phyloP scores from a whole-genome alignment of 2,888 invertebrate species.

The Noctua fimbriata region DNA sequence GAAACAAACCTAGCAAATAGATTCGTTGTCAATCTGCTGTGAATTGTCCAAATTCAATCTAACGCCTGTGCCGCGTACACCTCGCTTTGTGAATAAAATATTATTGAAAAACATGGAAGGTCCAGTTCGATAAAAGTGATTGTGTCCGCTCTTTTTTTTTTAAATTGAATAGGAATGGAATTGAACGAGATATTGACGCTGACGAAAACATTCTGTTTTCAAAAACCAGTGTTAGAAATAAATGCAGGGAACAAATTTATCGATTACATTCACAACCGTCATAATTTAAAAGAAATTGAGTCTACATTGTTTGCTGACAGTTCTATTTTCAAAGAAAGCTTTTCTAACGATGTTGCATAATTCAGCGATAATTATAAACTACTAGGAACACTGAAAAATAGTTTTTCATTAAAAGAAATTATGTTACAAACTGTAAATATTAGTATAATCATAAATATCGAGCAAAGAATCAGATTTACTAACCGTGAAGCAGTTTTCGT shows the following conservation, averaged over 20 bases:
- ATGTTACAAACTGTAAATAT: constrained; percentile 46
- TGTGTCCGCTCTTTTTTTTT: constrained; percentile 11
- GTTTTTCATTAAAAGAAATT: constrained; percentile 22
- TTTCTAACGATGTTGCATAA: constrained; percentile 1
- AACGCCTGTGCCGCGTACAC: constrained; percentile 65
- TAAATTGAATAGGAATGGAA: constrained; percentile 13
- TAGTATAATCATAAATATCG: constrained; percentile 50
- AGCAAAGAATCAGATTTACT: constrained; percentile 70
- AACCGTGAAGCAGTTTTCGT: constrained; percentile 72
- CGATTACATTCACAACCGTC: neutral
- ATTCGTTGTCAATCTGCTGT: constrained; percentile 72
- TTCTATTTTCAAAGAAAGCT: constrained; percentile 6
- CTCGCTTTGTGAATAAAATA: constrained; percentile 63
- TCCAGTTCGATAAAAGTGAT: constrained; percentile 18
- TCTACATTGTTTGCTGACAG: neutral
- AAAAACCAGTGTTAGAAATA: neutral
- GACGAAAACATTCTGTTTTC: neutral
- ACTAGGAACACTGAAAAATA: neutral
- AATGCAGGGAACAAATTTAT: neutral
- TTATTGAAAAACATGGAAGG: constrained; percentile 53
- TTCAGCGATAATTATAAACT: constrained; percentile 14
- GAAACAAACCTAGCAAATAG: constrained; percentile 68
- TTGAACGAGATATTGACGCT: neutral
- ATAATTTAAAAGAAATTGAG: neutral
- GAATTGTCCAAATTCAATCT: constrained; percentile 77